Evolutionary conservation across 1,140 invertebrate genomes (phyloP), one percentile per base, ranked within the genome.

Genomic region (Lepidostoma basale): DNA sequence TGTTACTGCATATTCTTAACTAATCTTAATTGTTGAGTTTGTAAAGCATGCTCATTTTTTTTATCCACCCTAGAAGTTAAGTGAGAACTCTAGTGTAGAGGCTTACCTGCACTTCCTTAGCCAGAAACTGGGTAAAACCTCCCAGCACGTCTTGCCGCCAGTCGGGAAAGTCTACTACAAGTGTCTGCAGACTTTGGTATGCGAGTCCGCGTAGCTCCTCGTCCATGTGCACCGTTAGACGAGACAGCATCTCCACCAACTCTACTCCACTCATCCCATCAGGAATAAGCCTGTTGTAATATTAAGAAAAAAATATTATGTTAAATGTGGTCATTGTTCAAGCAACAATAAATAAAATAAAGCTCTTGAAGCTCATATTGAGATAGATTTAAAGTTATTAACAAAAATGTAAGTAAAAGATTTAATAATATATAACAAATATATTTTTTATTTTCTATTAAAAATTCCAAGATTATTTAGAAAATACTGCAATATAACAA

Each of bases 141-240:
- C 86, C 90, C 16, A 99, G 85, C 12, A 99, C 96, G 78, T 98
- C 95, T 78, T 98, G 95, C 75, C 97, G 85, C 97, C 97, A 99
- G 74, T 97, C 94, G 12, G 95, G 90, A 78, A 98, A 98, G 80
- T 99, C 97, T 16, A 95, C 88, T 6, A 98, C 92, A 10, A 99
- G 85, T 65, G 95, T 98, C 79, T 99, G 97, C 1, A 99, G 83
- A 74, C 96, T 96, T 79, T 98, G 95, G 82, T 96, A 98, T 1
- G 98, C 96, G 45, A 99, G 83, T 0, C 88, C 92, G 16, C 92
- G 85, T n/a, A 96, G 79, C 79, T 96, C 93, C 78, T 95, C 93
- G 72, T 96, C 93, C 89, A 95, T 93, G 74, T 96, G 93, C 2
- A 98, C 92, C 0, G 97, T 99, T 4, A 99, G 86, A 10, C 98